Evolutionary conservation across 1,140 invertebrate genomes (phyloP).

Genomic region (Drosophila kohkoa): DNA sequence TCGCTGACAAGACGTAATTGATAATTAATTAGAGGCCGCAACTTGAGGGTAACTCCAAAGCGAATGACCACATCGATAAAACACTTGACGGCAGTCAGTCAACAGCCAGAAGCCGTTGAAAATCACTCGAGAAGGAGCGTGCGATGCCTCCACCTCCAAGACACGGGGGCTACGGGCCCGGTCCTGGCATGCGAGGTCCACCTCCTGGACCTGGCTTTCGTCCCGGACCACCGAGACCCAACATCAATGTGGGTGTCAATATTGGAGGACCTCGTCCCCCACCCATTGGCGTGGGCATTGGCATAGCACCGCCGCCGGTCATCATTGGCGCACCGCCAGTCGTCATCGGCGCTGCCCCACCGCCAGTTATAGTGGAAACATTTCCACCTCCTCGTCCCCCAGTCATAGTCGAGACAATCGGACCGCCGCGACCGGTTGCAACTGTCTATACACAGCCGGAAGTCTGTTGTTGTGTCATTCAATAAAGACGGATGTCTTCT

Average conservation of each 20-base stretch:
- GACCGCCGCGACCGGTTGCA: constrained; percentile 15
- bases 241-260: constrained; percentile 72
- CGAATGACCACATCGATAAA: constrained; percentile 44
- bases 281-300: constrained; percentile 67
- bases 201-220: constrained; percentile 57
- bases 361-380: constrained; percentile 41
- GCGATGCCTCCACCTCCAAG: constrained; percentile 67
- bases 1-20: constrained; percentile 56
- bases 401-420: constrained; percentile 24
- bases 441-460: constrained; percentile 45
- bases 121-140: constrained; percentile 15
- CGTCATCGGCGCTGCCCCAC: constrained; percentile 31
- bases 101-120: constrained; percentile 34
- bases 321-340: constrained; percentile 43
- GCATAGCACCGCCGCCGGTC: constrained; percentile 42
- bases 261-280: constrained; percentile 62
- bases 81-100: constrained; percentile 52
- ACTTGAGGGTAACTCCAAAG: constrained; percentile 34
- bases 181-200: constrained; percentile 44
- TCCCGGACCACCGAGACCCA: constrained; percentile 58
- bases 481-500: constrained; percentile 11
- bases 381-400: constrained; percentile 8
- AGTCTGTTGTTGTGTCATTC: constrained; percentile 44
- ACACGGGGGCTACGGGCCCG: constrained; percentile 54
- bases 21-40: constrained; percentile 70